A percentile compares a stretch with the other conserved stretches of the same genome.
Conservation (phyloP, 2,113 vertebrate genomes). For the Psephotus haematonotus region DNA sequence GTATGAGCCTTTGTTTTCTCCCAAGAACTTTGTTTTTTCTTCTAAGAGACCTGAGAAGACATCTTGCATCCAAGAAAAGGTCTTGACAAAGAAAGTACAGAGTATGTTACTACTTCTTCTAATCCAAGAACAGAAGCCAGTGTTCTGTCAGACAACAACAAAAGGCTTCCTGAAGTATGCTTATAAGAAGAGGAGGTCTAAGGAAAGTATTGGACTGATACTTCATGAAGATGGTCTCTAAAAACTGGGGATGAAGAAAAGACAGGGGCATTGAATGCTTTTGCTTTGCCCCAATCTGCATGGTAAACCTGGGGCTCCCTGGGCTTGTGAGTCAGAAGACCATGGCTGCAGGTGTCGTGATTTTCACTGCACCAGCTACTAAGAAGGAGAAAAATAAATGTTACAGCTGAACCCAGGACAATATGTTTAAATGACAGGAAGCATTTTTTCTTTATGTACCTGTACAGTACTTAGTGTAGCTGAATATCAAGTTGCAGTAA, state of each 20-base stretch:
- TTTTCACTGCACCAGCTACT: background rate
- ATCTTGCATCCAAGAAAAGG: background rate
- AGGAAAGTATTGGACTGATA: background rate
- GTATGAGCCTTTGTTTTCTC: background rate
- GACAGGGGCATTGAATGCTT: background rate
- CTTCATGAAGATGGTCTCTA: background rate
- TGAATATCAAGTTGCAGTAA: background rate
- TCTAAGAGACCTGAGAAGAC: background rate
- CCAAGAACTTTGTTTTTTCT: background rate
- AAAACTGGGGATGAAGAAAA: background rate
- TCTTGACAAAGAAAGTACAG: background rate
- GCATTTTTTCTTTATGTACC: background rate
- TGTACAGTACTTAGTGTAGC: background rate
- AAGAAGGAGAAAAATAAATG: background rate
- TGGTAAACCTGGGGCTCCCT: background rate
- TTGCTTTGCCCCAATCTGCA: background rate
- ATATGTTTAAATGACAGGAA: background rate
- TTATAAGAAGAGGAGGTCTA: background rate
- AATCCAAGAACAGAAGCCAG: background rate
- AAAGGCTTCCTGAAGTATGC: background rate
- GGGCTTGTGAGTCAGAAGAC: background rate
- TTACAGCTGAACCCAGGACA: background rate
- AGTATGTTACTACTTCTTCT: background rate
- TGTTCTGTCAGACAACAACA: background rate
- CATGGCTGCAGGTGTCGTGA: background rate